Conservation (phyloP, 2,888 invertebrate genomes). For the Polyommatus icarus region DNA sequence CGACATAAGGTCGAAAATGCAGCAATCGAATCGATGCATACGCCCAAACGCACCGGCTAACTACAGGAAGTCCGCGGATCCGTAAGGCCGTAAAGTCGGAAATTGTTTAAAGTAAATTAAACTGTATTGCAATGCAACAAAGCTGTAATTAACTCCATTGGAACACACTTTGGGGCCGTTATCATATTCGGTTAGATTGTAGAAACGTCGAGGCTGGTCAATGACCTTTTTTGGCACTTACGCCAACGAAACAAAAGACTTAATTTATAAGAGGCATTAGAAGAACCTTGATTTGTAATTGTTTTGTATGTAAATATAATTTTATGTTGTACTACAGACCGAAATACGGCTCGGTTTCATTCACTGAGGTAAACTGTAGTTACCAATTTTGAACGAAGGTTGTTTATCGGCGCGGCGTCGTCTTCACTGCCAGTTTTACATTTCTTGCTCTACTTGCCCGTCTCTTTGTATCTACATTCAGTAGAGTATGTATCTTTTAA, state of each 20-base stretch:
- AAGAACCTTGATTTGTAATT: conserved; percentile 65
- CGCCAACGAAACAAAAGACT: conserved; percentile 76
- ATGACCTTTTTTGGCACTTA: conserved; percentile 79
- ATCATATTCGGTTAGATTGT: conserved; percentile 59
- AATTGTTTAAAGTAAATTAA: conserved; percentile 51
- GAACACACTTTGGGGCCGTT: conserved; percentile 47
- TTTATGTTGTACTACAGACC: conserved; percentile 19
- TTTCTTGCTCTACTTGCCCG: background rate
- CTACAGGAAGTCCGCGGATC: conserved; percentile 53
- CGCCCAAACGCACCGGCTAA: conserved; percentile 51
- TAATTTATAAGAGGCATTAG: conserved; percentile 63
- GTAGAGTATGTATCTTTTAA: too few species aligned
- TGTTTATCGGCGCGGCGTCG: background rate
- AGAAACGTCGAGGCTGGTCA: conserved; percentile 80
- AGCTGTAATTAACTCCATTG: conserved; percentile 49
- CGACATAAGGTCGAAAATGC: conserved; percentile 58
- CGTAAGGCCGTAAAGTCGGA: conserved; percentile 59
- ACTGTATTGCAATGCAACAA: conserved; percentile 56
- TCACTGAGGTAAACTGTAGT: conserved; percentile 14
- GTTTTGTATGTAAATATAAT: conserved; percentile 37
- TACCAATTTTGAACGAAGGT: background rate
- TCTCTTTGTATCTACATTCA: background rate
- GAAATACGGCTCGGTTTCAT: background rate
- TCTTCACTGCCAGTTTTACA: background rate
- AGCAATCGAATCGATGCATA: conserved; percentile 50